Percentiles rank a stretch among this genome's conserved stretches.
Evolutionary conservation across 2,888 invertebrate genomes (phyloP).

Genomic region (Scrobipalpa atriplicella): DNA sequence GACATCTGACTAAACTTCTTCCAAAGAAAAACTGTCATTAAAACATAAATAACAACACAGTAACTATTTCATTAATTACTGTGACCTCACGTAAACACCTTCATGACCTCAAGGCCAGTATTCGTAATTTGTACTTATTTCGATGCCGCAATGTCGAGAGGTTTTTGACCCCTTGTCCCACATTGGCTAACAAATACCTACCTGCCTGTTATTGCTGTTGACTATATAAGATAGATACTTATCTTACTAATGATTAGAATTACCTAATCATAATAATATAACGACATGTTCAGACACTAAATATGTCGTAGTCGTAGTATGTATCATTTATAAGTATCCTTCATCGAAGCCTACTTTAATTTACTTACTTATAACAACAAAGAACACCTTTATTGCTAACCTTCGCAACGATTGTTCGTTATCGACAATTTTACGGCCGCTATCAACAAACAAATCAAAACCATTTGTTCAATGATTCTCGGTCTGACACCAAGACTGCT

Average conservation of each 20-base stretch:
- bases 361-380: slow-evolving; percentile 14
- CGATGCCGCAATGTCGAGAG: not conserved
- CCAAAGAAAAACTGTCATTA: too few species aligned
- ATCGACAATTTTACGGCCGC: slow-evolving; percentile 7
- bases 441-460: not conserved
- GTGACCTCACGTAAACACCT: slow-evolving; percentile 5
- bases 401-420: slow-evolving; percentile 3
- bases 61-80: too few species aligned
- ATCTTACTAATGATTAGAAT: too few species aligned
- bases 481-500: not conserved
- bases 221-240: not conserved
- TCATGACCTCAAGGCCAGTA: slow-evolving; percentile 1
- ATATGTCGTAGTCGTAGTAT: not conserved
- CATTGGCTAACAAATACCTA: not conserved
- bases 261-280: too few species aligned
- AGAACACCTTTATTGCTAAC: slow-evolving; percentile 7
- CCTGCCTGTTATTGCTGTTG: not conserved
- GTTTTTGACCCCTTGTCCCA: not conserved
- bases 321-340: not conserved
- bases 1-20: too few species aligned
- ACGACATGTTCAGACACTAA: not conserved
- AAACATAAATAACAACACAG: too few species aligned
- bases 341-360: not conserved
- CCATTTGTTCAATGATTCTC: not conserved
- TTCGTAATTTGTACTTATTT: not conserved